phyloP scores from a whole-genome alignment of 2,113 vertebrate genomes.

The Brienomyrus longianalis region DNA sequence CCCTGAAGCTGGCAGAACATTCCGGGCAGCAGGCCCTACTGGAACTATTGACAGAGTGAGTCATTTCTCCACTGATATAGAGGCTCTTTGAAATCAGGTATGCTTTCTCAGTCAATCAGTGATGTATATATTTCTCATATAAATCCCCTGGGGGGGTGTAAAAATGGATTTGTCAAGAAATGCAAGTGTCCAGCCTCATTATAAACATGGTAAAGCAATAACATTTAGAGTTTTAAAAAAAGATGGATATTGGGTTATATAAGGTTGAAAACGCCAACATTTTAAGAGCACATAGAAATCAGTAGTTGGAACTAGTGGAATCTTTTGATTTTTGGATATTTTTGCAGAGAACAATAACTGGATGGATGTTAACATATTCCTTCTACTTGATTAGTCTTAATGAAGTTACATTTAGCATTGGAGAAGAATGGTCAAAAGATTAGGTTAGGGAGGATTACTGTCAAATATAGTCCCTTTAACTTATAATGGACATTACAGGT shows the following conservation, averaged over 20 bases:
- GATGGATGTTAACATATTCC: background rate
- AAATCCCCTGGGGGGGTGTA: background rate
- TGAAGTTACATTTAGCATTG: background rate
- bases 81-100: background rate
- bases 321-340: background rate
- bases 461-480: background rate
- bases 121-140: background rate
- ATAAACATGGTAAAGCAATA: background rate
- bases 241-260: background rate
- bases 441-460: background rate
- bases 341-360: background rate
- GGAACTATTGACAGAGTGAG: conserved; percentile 63
- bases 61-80: conserved; percentile 2
- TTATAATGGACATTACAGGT: background rate
- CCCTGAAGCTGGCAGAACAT: conserved; percentile 60
- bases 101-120: background rate
- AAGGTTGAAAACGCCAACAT: background rate
- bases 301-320: background rate
- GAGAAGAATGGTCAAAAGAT: background rate
- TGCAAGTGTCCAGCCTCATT: background rate
- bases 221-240: background rate
- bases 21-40: conserved; percentile 48
- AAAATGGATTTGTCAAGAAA: background rate
- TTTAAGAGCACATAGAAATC: background rate
- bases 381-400: background rate